Conservation (phyloP, 2,888 invertebrate species). For the Caenorhabditis sulstoni region DNA sequence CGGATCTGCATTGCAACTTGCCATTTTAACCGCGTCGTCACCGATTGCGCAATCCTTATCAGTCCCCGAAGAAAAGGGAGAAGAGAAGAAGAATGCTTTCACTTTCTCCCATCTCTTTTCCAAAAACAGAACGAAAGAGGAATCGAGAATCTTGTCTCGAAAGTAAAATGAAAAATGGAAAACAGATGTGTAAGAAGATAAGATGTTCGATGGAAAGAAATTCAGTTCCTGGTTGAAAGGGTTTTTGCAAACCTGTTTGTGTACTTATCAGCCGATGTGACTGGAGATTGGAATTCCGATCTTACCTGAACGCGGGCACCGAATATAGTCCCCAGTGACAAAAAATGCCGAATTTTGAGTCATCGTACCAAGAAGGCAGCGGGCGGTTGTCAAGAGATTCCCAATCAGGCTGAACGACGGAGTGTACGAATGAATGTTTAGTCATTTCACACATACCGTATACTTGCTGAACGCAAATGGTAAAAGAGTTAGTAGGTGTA, state of each 20-base stretch:
- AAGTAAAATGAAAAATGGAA: constrained; percentile 11
- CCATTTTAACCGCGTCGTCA: no score
- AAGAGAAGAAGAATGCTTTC: no score
- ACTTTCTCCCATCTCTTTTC: constrained; percentile 19
- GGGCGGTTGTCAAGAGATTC: constrained; percentile 81
- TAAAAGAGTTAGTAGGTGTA: constrained; percentile 16
- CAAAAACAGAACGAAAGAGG: constrained; percentile 1
- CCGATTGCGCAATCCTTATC: no score
- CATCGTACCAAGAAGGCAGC: constrained; percentile 82
- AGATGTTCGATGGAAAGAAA: constrained; percentile 24
- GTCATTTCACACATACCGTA: constrained; percentile 53
- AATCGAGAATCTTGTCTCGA: constrained; percentile 22
- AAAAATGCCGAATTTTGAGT: constrained; percentile 82
- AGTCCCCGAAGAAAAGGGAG: no score
- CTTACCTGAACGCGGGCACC: constrained; percentile 68
- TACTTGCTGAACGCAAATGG: constrained; percentile 34
- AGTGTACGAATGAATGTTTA: constrained; percentile 26
- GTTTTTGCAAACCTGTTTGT: constrained; percentile 36
- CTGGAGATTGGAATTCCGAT: constrained; percentile 12
- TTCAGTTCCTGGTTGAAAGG: constrained; percentile 36
- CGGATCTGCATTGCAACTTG: constrained; percentile 82
- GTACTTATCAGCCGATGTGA: constrained; percentile 20
- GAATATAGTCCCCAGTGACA: constrained; percentile 82
- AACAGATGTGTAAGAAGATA: constrained; percentile 13
- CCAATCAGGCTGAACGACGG: constrained; percentile 80